A percentile compares a stretch with the other conserved stretches of the same genome.
These are phyloP conservation scores for Mallotus villosus DNA, from an alignment of 2,797 vertebrate species.

Conservation along the genomic window DNA sequence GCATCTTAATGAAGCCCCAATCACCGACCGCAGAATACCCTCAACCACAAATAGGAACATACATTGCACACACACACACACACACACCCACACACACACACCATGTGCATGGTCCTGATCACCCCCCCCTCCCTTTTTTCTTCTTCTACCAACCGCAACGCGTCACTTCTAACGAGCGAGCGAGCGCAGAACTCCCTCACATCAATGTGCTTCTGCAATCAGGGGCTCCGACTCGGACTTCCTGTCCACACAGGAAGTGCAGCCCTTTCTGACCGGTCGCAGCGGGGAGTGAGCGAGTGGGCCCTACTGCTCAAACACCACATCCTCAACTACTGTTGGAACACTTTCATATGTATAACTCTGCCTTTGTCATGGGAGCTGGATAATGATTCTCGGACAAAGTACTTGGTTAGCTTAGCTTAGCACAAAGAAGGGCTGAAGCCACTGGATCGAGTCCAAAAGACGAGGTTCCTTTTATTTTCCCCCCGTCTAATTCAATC, in stretches of 20 bases:
- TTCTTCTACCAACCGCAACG: conserved; percentile 5
- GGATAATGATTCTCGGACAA: background rate
- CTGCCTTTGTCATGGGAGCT: background rate
- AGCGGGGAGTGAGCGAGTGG: background rate
- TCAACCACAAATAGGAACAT: background rate
- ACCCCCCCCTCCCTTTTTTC: background rate
- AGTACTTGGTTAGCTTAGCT: background rate
- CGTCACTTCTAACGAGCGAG: conserved; percentile 6
- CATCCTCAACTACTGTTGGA: background rate
- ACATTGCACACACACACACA: background rate
- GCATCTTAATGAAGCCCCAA: conserved; percentile 45
- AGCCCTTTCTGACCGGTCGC: conserved; percentile 7
- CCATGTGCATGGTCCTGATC: conserved; percentile 13
- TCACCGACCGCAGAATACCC: conserved; percentile 27
- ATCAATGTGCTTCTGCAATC: conserved; percentile 26
- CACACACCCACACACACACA: background rate
- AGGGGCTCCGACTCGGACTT: conserved; percentile 1
- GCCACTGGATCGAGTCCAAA: conserved; percentile 4
- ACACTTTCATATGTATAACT: background rate
- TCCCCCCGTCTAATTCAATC: conserved; percentile 21
- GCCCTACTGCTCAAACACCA: conserved; percentile 1
- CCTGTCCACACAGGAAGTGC: background rate
- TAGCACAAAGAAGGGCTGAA: background rate
- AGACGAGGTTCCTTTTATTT: conserved; percentile 17
- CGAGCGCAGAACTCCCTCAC: conserved; percentile 1